Evolutionary conservation across 1,140 invertebrate species (phyloP).

Genomic region (Drosophila jambulina): DNA sequence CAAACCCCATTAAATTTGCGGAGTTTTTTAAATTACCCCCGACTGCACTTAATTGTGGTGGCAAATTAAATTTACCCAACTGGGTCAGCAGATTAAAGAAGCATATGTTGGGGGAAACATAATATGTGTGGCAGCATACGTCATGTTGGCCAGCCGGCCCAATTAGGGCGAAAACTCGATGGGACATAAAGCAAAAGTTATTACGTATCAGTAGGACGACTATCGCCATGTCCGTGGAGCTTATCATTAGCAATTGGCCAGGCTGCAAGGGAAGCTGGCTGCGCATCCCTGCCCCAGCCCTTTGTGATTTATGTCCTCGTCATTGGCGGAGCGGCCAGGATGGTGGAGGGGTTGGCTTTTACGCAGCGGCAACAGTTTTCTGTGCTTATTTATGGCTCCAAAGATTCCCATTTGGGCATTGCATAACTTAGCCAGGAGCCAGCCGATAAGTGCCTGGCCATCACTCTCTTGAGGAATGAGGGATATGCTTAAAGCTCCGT

Average conservation of each 20-base stretch:
- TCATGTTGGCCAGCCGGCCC: conserved; percentile 25
- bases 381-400: conserved; percentile 44
- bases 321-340: conserved; percentile 12
- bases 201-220: conserved; percentile 15
- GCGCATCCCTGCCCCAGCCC: conserved; percentile 2
- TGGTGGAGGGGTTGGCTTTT: conserved; percentile 15
- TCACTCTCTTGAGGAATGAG: conserved; percentile 14
- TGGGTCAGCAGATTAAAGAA: conserved; percentile 48
- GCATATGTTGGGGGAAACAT: conserved; percentile 28
- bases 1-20: conserved; percentile 22
- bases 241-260: conserved; percentile 48
- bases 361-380: conserved; percentile 51
- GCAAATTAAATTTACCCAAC: conserved; percentile 36
- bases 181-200: conserved; percentile 13
- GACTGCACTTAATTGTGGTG: conserved; percentile 40
- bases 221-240: conserved; percentile 14
- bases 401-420: conserved; percentile 42
- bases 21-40: neutral
- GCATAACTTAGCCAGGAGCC: conserved; percentile 38
- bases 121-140: conserved; percentile 24
- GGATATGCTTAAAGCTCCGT: conserved; percentile 14
- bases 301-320: conserved; percentile 47
- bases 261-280: conserved; percentile 3
- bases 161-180: conserved; percentile 33
- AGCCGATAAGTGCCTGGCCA: conserved; percentile 40